Conservation (phyloP, 2,113 vertebrate species). For the Chrysemys picta region DNA sequence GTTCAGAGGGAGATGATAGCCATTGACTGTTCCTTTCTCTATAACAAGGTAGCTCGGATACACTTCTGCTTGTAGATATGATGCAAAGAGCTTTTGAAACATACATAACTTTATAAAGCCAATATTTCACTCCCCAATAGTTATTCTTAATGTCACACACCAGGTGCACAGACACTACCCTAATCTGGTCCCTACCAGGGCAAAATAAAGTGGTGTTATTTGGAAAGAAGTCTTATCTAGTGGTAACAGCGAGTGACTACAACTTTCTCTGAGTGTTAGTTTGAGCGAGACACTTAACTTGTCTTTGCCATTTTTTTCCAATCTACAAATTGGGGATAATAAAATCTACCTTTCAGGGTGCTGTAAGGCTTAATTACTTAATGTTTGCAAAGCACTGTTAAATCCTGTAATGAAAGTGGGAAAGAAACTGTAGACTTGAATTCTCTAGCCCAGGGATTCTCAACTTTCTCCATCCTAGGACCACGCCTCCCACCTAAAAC, state of each 20-base stretch:
- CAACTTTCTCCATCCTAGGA: rapidly evolving
- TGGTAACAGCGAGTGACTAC: background rate
- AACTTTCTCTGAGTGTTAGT: background rate
- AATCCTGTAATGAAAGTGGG: background rate
- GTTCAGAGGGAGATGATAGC: background rate
- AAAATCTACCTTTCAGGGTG: background rate
- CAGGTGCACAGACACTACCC: background rate
- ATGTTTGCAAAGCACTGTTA: background rate
- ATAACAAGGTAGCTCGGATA: slow-evolving; percentile 27
- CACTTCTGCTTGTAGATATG: slow-evolving; percentile 62
- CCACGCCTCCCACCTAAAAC: rapidly evolving
- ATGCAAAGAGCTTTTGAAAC: slow-evolving; percentile 52
- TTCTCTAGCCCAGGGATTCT: background rate
- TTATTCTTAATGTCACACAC: slow-evolving; percentile 10
- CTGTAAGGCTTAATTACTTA: background rate
- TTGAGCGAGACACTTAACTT: background rate
- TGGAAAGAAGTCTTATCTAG: background rate
- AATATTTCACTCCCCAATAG: background rate
- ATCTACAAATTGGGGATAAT: background rate
- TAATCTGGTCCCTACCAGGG: background rate
- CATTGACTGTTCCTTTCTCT: slow-evolving; percentile 39
- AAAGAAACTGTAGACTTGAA: background rate
- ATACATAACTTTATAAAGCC: slow-evolving; percentile 50
- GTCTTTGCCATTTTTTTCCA: background rate
- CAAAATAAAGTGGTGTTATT: background rate